Base-by-base conservation (phyloP, 2,113 vertebrate species). In the Rana temporaria region DNA sequence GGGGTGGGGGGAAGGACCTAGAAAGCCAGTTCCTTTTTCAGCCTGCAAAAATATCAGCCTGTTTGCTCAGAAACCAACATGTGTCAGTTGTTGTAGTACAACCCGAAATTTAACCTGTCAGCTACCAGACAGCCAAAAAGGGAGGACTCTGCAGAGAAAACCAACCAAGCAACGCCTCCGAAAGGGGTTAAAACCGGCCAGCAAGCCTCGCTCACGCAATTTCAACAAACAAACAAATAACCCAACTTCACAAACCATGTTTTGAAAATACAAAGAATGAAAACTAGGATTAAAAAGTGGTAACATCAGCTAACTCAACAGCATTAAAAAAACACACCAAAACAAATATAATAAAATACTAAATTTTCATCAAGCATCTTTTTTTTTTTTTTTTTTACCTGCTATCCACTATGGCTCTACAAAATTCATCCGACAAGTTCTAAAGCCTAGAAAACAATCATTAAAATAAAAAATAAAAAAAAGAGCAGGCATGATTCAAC, bases 21-120 rank as follows among this genome's bases (percentile, higher is more conserved):
- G 42, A 63, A 48, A 60, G 56, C 20, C 55, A 75, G 48, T 75
- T 52, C 79, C 48, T 3, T 34, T 64, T 70, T 67, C 55, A 8
- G 34, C 19, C 34, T 81, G 57, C 24, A 68, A 69, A 79, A 76
- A 53, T 55, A 24, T 16, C 69, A 72, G 26, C 30, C 62, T 66
- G 62, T 66, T 66, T 32, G 24, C 26, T 67, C 42, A 53, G 60
- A 75, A 82, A 82, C 80, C 62, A 82, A 75, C 70, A 75, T 82
- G 80, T 75, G 80, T 82, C 80, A 82, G 59, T 48, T 74, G 42
- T 74, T 66, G 60, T 71, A 20, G n/a, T 59, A 56, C 26, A 22
- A 68, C 53, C 22, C 22, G 42, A 55, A 12, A 30, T 60, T 64
- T 72, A 80, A 70, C 78, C 78, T 20, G 19, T 68, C 16, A 32